Evolutionary conservation across 2,888 invertebrate genomes (phyloP), one percentile per base, ranked within the genome.

Genomic region (Carabus problematicus): DNA sequence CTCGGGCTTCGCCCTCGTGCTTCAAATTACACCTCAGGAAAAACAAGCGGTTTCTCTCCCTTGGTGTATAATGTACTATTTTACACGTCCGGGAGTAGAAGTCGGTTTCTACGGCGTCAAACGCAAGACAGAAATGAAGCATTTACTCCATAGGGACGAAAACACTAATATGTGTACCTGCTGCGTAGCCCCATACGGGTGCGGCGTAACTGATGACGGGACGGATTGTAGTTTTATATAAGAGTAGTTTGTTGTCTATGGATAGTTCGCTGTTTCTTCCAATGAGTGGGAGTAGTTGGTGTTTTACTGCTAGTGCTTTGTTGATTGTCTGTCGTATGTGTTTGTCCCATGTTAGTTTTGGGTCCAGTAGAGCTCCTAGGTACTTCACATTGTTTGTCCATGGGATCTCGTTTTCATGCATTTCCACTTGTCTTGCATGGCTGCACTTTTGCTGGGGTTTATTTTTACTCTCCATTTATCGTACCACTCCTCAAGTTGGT

Each of bases 401-500:
- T 6, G 29, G 45, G 14, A 18, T 45, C 11, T 45, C 14, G 2
- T 45, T 2, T 11, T 45, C 14, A 14, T 12, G 7, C 45, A 45
- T 45, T 45, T 12, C 14, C n/a, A 45, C 14, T 11, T 45, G 11
- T 12, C n/a, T 45, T 1, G 45, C 11, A 45, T 3, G 11, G 45
- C 45, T 12, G 45, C 11, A 14, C 45, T 59, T 16, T 59, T 59
- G 11, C 11, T n/a, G 12, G 40, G 59, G 12, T 59, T 41, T 2
- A 16, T 39, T 12, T 29, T 59, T 7, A 59, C 12, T n/a, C 40
- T 29, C 40, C 41, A 59, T 1, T n/a, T 11, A 7, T 41, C 11
- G 40, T 40, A 40, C 59, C 59, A 59, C 9, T 11, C 16, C n/a
- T 59, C 40, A 16, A 59, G 59, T 39, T 40, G 59, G 12, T 8